Conservation (phyloP, 2,888 invertebrate genomes). For the Liopterus haemorrhoidalis region DNA sequence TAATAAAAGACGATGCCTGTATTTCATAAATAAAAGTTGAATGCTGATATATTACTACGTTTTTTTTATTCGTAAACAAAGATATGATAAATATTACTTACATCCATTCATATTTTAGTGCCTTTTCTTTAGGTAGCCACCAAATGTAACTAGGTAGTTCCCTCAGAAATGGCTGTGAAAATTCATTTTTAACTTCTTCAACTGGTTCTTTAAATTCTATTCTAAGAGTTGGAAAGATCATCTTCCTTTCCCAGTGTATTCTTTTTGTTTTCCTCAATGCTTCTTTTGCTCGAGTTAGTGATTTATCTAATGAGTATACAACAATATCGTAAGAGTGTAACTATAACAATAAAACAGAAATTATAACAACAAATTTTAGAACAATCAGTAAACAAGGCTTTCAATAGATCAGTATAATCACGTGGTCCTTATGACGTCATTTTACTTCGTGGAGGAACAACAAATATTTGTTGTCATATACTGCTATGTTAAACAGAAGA, state of each 20-base stretch:
- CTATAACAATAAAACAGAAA: slow-evolving; percentile 18
- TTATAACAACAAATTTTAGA: too few relatives aligned
- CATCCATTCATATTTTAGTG: slow-evolving; percentile 31
- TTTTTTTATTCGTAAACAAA: too few relatives aligned
- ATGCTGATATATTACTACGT: too few relatives aligned
- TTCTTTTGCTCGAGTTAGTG: slow-evolving; percentile 11
- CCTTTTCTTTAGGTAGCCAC: slow-evolving; percentile 29
- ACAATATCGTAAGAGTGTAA: slow-evolving; percentile 17
- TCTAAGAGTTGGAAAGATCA: slow-evolving; percentile 11
- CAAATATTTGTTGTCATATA: too few relatives aligned
- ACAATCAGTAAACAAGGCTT: too few relatives aligned
- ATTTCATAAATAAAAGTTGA: too few relatives aligned
- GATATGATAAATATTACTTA: too few relatives aligned
- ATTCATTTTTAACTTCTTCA: slow-evolving; percentile 7
- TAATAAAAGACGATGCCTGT: too few relatives aligned
- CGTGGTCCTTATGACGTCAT: too few relatives aligned
- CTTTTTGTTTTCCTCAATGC: slow-evolving; percentile 13
- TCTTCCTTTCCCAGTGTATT: slow-evolving; percentile 13
- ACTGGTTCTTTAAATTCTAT: slow-evolving; percentile 10
- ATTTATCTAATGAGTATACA: slow-evolving; percentile 13
- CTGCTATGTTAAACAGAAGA: too few relatives aligned
- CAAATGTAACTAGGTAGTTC: slow-evolving; percentile 25
- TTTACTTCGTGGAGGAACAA: too few relatives aligned
- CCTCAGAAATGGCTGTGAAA: slow-evolving; percentile 10
- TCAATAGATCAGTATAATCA: too few relatives aligned